Evolutionary conservation across 64 coral and sea anemone species (phyloP).

Genomic region (Porites australiensis): DNA sequence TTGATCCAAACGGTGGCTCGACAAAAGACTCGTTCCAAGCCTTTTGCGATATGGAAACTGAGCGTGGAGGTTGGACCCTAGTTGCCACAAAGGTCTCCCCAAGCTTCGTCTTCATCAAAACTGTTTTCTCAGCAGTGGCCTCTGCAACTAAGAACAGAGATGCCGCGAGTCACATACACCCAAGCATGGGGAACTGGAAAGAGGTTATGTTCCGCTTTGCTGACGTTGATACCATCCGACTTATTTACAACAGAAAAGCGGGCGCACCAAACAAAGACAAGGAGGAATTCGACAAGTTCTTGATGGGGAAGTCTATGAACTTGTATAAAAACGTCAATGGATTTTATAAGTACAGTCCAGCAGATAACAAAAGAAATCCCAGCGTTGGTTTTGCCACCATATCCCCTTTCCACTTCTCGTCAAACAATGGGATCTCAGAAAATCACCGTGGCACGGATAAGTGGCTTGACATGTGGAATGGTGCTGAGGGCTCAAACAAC

Average conservation of each 20-base stretch:
- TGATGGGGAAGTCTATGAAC: slow-evolving; percentile 45
- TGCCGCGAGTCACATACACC: slow-evolving; percentile 74
- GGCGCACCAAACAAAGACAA: not conserved
- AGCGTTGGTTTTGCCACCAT: slow-evolving; percentile 51
- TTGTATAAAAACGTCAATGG: slow-evolving; percentile 15
- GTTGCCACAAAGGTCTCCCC: slow-evolving; percentile 73
- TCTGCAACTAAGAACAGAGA: slow-evolving; percentile 21
- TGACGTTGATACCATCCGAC: too few relatives aligned
- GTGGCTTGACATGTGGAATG: slow-evolving; percentile 72
- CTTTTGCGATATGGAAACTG: slow-evolving; percentile 80
- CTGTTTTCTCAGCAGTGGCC: slow-evolving; percentile 32
- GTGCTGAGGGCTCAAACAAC: not conserved
- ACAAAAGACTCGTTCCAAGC: slow-evolving; percentile 73
- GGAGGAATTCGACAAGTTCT: slow-evolving; percentile 29
- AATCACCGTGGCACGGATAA: slow-evolving; percentile 19
- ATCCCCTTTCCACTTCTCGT: slow-evolving; percentile 18
- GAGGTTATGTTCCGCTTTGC: too few relatives aligned
- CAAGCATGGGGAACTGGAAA: slow-evolving; percentile 22
- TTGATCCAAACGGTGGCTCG: slow-evolving; percentile 73
- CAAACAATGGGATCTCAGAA: slow-evolving; percentile 33
- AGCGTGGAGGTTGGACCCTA: slow-evolving; percentile 81
- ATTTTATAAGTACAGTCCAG: slow-evolving; percentile 71
- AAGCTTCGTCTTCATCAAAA: slow-evolving; percentile 29
- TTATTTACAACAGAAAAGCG: slow-evolving; percentile 60
- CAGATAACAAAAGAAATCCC: slow-evolving; percentile 40